These are phyloP conservation scores for Nerophis ophidion DNA, from an alignment of 2,113 vertebrate species.

Conservation along the genomic window DNA sequence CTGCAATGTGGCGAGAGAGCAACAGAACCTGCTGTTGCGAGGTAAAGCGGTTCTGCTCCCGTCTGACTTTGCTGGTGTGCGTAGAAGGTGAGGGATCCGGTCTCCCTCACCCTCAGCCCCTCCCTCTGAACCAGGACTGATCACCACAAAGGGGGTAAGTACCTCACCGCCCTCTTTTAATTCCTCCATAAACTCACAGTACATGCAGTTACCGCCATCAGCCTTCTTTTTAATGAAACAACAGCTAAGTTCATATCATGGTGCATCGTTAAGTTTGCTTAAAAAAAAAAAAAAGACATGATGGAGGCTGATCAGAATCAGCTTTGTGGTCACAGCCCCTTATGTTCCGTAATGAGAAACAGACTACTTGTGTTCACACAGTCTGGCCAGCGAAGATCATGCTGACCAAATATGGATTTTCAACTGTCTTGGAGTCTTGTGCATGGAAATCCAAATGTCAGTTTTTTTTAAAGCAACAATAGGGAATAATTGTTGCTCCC, in stretches of 20 bases:
- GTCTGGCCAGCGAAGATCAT: constrained; percentile 23
- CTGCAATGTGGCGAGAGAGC: constrained; percentile 72
- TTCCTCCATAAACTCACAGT: constrained; percentile 49
- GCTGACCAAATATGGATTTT: constrained; percentile 17
- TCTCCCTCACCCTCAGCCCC: constrained; percentile 74
- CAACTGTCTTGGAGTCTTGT: background rate
- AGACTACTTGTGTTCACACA: constrained; percentile 69
- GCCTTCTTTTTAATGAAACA: constrained; percentile 14
- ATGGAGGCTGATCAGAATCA: constrained; percentile 43
- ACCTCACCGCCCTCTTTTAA: constrained; percentile 63
- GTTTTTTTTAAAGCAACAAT: background rate
- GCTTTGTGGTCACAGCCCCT: constrained; percentile 75
- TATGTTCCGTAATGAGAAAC: constrained; percentile 96
- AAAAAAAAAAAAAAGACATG: constrained; percentile 19
- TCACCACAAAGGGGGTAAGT: constrained; percentile 74
- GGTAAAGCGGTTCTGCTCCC: constrained; percentile 69
- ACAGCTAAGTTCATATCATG: constrained; percentile 9
- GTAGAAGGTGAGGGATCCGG: constrained; percentile 67
- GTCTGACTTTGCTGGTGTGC: constrained; percentile 70
- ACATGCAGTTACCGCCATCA: constrained; percentile 37
- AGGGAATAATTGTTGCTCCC: background rate
- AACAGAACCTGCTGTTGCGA: constrained; percentile 61
- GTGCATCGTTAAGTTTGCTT: constrained; percentile 18
- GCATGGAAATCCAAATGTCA: background rate
- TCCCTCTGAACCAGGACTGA: constrained; percentile 73